Base-by-base conservation (phyloP, 2,888 invertebrate genomes). In the Gastracanthus pulcherrimus region DNA sequence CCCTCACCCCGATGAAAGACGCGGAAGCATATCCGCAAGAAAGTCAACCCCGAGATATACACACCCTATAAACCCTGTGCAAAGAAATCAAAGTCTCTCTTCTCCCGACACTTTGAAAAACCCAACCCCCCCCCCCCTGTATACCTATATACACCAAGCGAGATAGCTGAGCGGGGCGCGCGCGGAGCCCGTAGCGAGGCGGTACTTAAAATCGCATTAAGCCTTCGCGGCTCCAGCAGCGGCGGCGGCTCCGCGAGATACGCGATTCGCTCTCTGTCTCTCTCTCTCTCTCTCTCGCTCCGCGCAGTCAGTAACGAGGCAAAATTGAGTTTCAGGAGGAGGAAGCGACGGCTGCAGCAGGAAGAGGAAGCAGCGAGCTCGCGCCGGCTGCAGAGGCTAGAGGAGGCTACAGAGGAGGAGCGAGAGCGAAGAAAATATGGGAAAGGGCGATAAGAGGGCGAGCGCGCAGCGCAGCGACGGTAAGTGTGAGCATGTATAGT, bases 391-490 rank as follows among this genome's bases (percentile, higher is more conserved):
- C 34, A 34, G 55, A 23, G 6, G 36, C 31, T 16, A 55, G 34
- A 19, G n/a, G n/a, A n/a, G n/a, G n/a, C n/a, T n/a, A n/a, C n/a
- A n/a, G 19, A n/a, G 26, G 13, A 36, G 51, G 34, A 66, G 34
- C 62, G 51, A 51, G 45, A 62, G 60, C 2, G 64, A 71, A 48
- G 75, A 83, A 88, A 90, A 87, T 86, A 93, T 93, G 93, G 93
- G 93, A 79, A 92, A 92, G 88, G 93, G 93, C 82, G 93, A 93
- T 88, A 93, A 93, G 89, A 90, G 92, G 85, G 90, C 92, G 82
- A 88, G 89, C 84, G 89, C 91, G 80, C 92, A 92, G 87, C 92
- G 92, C 87, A 91, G 92, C 84, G 93, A 93, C 85, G 92, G 93
- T 89, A 86, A 90, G 88, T 86, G 79, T 71, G 2, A 19, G n/a